Conservation (phyloP, 2,113 vertebrate species). For the Pseudorasbora parva region DNA sequence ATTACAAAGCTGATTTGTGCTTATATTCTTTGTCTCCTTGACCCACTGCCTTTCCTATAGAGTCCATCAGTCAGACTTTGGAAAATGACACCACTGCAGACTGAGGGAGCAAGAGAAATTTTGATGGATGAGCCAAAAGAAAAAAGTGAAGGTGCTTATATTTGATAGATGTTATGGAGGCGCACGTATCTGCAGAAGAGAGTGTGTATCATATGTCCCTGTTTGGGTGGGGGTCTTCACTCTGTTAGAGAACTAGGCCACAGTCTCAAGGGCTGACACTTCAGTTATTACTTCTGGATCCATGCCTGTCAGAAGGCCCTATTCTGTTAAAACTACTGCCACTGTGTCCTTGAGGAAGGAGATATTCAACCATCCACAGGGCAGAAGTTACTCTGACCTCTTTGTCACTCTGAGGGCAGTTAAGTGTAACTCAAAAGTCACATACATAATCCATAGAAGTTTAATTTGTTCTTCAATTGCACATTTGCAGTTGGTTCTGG, state of each 20-base stretch:
- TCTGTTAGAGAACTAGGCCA: not conserved
- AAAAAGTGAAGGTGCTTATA: slow-evolving; percentile 33
- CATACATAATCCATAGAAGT: not conserved
- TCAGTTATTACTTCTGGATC: not conserved
- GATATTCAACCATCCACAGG: not conserved
- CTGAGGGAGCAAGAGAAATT: not conserved
- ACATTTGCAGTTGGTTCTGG: not conserved
- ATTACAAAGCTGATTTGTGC: slow-evolving; percentile 15
- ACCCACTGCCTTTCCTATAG: not conserved
- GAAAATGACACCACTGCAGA: slow-evolving; percentile 26
- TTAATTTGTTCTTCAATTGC: not conserved
- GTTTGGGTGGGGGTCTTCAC: slow-evolving; percentile 12
- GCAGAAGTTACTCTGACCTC: not conserved
- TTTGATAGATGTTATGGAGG: slow-evolving; percentile 34
- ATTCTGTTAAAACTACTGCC: not conserved
- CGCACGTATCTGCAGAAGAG: not conserved
- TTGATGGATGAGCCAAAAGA: slow-evolving; percentile 32
- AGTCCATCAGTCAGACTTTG: slow-evolving; percentile 19
- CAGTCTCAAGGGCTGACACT: not conserved
- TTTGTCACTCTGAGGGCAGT: not conserved
- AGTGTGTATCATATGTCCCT: slow-evolving; percentile 7
- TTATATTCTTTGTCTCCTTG: slow-evolving; percentile 31
- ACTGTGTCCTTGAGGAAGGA: not conserved
- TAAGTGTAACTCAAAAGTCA: not conserved
- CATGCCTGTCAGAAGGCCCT: not conserved